These are phyloP conservation scores for Apteryx owenii DNA, from an alignment of 2,113 vertebrate species.

Conservation along the genomic window DNA sequence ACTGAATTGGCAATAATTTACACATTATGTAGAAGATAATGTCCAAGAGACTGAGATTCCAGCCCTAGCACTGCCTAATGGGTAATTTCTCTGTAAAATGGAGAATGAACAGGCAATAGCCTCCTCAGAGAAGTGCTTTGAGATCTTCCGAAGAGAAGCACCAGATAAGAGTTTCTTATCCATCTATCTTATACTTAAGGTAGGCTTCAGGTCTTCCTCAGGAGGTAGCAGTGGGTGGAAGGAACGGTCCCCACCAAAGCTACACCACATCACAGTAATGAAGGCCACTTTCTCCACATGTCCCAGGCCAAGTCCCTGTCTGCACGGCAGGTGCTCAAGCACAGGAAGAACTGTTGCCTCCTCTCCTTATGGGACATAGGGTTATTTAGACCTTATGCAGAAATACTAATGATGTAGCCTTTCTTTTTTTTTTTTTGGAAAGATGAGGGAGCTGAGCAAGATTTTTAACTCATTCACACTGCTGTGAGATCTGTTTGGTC, in stretches of 20 bases:
- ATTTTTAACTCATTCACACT: neutral
- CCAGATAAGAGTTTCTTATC: neutral
- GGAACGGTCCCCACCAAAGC: neutral
- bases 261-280: neutral
- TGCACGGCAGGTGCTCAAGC: neutral
- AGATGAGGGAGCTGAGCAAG: neutral
- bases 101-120: neutral
- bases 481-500: neutral
- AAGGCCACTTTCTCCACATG: neutral
- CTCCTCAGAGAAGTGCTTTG: neutral
- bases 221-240: neutral
- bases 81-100: neutral
- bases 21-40: neutral
- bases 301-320: neutral
- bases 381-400: neutral
- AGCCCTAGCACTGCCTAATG: neutral
- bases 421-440: too few relatives aligned
- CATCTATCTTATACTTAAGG: too few relatives aligned
- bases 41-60: neutral
- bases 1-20: neutral
- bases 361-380: neutral
- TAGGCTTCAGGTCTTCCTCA: neutral
- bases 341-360: neutral
- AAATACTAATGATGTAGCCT: too few relatives aligned
- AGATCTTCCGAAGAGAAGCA: neutral